Conservation (phyloP, 2,888 invertebrate species). For the Acanthococcus lagerstroemiae region DNA sequence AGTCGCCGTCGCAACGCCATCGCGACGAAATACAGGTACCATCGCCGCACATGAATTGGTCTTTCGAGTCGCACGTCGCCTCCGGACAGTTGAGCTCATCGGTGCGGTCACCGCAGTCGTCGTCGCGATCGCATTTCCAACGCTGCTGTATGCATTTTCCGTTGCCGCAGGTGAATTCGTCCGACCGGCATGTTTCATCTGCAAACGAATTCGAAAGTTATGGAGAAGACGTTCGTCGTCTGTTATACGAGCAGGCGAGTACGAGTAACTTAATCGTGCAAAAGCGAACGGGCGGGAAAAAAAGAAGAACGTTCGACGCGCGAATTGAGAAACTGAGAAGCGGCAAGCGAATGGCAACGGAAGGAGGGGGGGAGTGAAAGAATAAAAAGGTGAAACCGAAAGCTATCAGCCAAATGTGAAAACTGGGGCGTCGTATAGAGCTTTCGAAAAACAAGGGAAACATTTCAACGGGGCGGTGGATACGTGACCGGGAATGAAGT, state of each 20-base stretch:
- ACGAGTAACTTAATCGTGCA: too few relatives aligned
- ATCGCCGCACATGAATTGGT: constrained; percentile 67
- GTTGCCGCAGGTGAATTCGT: constrained; percentile 86
- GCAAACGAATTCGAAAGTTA: too few relatives aligned
- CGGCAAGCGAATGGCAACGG: too few relatives aligned
- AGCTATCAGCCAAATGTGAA: too few relatives aligned
- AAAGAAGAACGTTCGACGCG: too few relatives aligned
- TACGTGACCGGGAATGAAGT: background rate
- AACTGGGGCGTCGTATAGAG: too few relatives aligned
- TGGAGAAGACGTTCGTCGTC: too few relatives aligned
- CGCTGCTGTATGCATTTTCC: constrained; percentile 76
- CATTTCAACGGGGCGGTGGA: background rate
- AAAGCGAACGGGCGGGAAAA: too few relatives aligned
- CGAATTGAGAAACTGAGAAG: too few relatives aligned
- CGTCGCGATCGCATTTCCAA: constrained; percentile 79
- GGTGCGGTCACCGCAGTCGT: constrained; percentile 75
- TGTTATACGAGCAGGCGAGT: too few relatives aligned
- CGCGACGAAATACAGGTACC: constrained; percentile 64
- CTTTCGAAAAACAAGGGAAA: background rate
- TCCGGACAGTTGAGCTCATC: constrained; percentile 70
- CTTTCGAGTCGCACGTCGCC: constrained; percentile 56
- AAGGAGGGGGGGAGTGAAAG: too few relatives aligned
- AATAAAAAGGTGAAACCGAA: too few relatives aligned
- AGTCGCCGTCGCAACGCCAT: constrained; percentile 82
- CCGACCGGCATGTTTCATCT: constrained; percentile 85